Evolutionary conservation across 2,888 invertebrate genomes (phyloP).

Genomic region (Merodon equestris): DNA sequence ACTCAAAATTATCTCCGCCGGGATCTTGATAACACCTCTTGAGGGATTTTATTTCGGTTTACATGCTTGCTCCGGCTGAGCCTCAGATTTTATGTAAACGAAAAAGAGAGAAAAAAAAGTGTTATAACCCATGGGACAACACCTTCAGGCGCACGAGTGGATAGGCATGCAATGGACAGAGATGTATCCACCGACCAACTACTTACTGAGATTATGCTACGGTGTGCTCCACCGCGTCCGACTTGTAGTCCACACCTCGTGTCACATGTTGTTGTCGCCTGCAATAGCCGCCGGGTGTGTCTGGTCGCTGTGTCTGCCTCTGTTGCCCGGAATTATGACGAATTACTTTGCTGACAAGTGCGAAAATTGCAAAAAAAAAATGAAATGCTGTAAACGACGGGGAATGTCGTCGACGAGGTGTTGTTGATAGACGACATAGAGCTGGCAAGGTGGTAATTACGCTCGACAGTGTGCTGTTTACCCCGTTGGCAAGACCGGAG

Average conservation of each 20-base stretch:
- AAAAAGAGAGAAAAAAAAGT: slow-evolving; percentile 13
- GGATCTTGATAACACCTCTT: slow-evolving; percentile 63
- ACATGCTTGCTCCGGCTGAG: slow-evolving; percentile 17
- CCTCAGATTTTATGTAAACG: slow-evolving; percentile 30
- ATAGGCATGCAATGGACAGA: slow-evolving; percentile 37
- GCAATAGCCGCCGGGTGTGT: slow-evolving; percentile 57
- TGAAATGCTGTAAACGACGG: neutral
- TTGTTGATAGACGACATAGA: neutral
- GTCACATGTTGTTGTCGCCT: slow-evolving; percentile 46
- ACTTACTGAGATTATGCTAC: slow-evolving; percentile 59
- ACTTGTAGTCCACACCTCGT: slow-evolving; percentile 1
- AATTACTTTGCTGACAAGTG: slow-evolving; percentile 63
- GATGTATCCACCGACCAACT: slow-evolving; percentile 52
- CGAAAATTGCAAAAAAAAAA: slow-evolving; percentile 55
- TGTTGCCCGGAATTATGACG: slow-evolving; percentile 54
- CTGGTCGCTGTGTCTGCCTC: slow-evolving; percentile 23
- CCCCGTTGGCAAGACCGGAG: too few relatives aligned
- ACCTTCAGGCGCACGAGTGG: slow-evolving; percentile 24
- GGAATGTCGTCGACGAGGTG: neutral
- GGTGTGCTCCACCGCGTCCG: slow-evolving; percentile 8
- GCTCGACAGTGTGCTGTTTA: too few relatives aligned
- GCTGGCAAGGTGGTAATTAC: neutral
- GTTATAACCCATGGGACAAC: slow-evolving; percentile 40
- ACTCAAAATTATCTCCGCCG: slow-evolving; percentile 47
- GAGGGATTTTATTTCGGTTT: slow-evolving; percentile 46